These are phyloP conservation scores for Hafferia zeledoni DNA, from an alignment of 2,797 vertebrate species.

Conservation along the genomic window DNA sequence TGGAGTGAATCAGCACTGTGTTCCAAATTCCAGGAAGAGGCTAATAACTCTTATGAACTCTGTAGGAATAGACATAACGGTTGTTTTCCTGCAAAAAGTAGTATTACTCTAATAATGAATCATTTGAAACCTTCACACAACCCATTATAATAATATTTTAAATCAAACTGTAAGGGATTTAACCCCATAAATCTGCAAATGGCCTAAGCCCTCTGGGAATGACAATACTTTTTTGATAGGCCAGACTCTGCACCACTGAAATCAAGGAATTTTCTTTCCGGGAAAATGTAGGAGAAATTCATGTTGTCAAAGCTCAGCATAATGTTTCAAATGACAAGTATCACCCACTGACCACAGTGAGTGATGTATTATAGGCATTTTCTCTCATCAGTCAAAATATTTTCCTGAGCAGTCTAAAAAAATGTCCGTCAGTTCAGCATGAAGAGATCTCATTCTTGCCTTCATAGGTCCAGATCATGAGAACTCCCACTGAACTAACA, in stretches of 20 bases:
- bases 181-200: constrained; percentile 10
- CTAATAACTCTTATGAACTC: constrained; percentile 5
- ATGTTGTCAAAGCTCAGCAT: not conserved
- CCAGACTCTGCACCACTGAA: not conserved
- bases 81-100: not conserved
- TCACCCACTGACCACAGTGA: rapidly evolving
- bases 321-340: not conserved
- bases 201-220: not conserved
- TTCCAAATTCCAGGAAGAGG: constrained; percentile 23
- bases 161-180: not conserved
- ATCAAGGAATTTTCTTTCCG: not conserved
- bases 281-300: not conserved
- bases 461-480: not conserved
- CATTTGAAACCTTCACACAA: not conserved
- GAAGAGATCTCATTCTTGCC: not conserved
- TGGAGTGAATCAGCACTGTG: not conserved
- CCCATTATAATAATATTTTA: constrained; percentile 10
- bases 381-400: constrained; percentile 2
- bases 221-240: not conserved
- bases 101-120: constrained; percentile 20
- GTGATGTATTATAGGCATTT: not conserved
- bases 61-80: constrained; percentile 22
- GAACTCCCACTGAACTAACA: not conserved
- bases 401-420: constrained; percentile 47
- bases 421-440: not conserved